phyloP scores from a whole-genome alignment of 1,140 invertebrate species.

The Leptonema lineaticorne region DNA sequence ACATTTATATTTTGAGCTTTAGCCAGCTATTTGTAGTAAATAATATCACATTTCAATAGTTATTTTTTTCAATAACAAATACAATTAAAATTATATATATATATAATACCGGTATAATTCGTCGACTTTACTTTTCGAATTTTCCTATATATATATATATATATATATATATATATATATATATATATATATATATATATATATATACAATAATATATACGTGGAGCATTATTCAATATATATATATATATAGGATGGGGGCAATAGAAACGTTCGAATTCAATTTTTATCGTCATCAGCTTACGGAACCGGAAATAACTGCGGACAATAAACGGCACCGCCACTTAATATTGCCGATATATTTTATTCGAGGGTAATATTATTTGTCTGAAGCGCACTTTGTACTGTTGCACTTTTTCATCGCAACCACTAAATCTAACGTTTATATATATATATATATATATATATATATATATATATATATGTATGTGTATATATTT shows the following conservation, averaged over 20 bases:
- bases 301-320: conserved; percentile 15
- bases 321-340: conserved; percentile 17
- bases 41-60: too few species aligned
- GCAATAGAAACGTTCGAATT: not conserved
- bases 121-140: too few species aligned
- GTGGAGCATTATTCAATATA: not conserved
- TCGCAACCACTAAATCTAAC: not conserved
- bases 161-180: not conserved
- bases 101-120: too few species aligned
- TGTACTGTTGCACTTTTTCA: conserved; percentile 24
- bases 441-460: too few species aligned
- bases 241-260: not conserved
- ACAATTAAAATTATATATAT: too few species aligned
- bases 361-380: conserved; percentile 20
- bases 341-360: conserved; percentile 22
- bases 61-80: too few species aligned
- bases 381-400: conserved; percentile 38
- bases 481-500: too few species aligned
- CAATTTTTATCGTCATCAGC: conserved; percentile 17
- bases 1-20: too few species aligned
- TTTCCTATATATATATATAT: too few species aligned
- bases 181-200: not conserved
- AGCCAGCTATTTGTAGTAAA: too few species aligned
- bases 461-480: too few species aligned
- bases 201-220: not conserved